Base-by-base conservation (phyloP, 2,113 vertebrate genomes). In the Pelusios castaneus region DNA sequence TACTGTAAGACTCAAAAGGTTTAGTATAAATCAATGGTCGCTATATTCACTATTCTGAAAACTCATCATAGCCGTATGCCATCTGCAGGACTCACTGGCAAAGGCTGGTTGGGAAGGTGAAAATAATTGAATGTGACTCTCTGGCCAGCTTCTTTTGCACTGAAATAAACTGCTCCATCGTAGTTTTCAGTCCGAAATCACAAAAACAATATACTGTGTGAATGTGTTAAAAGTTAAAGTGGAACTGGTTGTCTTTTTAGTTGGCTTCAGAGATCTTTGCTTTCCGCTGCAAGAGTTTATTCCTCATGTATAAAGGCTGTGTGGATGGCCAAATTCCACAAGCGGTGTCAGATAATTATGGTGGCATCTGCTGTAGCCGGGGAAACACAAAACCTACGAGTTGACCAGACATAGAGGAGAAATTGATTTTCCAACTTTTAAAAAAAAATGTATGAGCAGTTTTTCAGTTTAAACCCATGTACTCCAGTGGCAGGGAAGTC, bases 381-480 rank as follows among this genome's bases (percentile, higher is more conserved):
- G 80, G 76, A 91, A 92, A 87, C 4, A 1, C 77, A 58, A 91
- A 79, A 84, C 11, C 31, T 54, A 54, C 41, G 27, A 77, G 94
- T 97, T 95, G 84, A 93, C 89, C 73, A 93, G 63, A 92, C 54
- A 54, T 90, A 70, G 93, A 94, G 85, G 87, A 16, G 47, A 45
- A 95, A 85, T 31, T 73, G 84, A 85, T 95, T 94, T 91, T 90
- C 52, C 84, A 84, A 41, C 77, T 93, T 89, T 0, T 76, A 2
- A 17, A 34, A 31, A 58, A 58, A 63, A 13, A n/a, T 92, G 95
- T 94, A 73, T 70, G 70, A 38, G 8, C 24, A 51, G 75, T 5
- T 88, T 95, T 95, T 91, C 10, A 63, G 8, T 82, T 27, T 73
- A 89, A 95, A 78, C 10, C n/a, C 87, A 82, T 45, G 45, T 84